Percentiles rank a stretch among this genome's conserved stretches.
Conservation (phyloP, 2,113 vertebrate genomes). For the Meleagris gallopavo region DNA sequence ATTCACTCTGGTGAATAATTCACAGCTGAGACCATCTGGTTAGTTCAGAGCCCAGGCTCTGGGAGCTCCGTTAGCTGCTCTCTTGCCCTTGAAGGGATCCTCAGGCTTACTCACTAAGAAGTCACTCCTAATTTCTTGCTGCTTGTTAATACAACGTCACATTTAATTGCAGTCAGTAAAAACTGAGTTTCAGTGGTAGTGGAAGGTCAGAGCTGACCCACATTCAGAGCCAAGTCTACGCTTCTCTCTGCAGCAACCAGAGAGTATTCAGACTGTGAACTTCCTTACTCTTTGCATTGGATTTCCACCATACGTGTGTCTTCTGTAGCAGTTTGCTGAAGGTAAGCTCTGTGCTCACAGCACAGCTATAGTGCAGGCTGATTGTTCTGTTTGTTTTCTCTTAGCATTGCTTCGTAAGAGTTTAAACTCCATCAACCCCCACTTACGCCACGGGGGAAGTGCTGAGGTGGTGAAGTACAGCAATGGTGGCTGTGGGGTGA, state of each 20-base stretch:
- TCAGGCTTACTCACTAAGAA: constrained; percentile 15
- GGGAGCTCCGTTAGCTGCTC: neutral
- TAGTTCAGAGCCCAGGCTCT: constrained; percentile 18
- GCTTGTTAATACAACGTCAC: constrained; percentile 50
- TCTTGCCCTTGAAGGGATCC: constrained; percentile 25
- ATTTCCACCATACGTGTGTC: neutral
- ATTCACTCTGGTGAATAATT: constrained; percentile 30
- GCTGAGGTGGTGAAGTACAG: neutral
- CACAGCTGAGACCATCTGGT: constrained; percentile 38
- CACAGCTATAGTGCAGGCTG: neutral
- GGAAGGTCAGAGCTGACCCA: constrained; percentile 50
- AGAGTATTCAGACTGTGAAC: neutral
- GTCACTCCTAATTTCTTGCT: constrained; percentile 11
- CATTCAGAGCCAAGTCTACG: neutral
- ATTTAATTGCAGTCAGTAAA: constrained; percentile 30
- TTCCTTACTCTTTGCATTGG: neutral
- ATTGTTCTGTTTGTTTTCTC: no score
- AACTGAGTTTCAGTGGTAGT: neutral
- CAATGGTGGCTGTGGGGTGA: neutral
- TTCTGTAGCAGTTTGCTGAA: neutral
- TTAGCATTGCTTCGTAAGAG: neutral
- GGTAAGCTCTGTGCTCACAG: neutral
- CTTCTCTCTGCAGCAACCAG: neutral
- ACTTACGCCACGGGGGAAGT: neutral
- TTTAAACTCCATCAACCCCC: neutral